phyloP scores from a whole-genome alignment of 1,140 invertebrate species.

The Ectropis grisescens region DNA sequence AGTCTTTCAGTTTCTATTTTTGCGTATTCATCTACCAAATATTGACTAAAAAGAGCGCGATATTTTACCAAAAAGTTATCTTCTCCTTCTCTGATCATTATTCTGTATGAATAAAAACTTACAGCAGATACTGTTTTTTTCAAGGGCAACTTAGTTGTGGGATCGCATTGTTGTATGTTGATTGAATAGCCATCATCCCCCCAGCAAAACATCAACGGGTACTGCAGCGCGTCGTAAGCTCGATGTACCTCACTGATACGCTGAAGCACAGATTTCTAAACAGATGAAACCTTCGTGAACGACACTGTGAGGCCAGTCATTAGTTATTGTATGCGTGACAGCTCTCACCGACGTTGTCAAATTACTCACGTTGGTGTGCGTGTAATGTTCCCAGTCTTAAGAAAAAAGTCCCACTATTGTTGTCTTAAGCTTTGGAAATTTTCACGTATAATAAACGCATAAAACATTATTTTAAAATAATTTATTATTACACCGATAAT shows the following conservation, averaged over 20 bases:
- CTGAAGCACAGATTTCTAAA: too few species aligned
- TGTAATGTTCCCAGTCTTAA: too few species aligned
- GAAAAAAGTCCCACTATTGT: too few species aligned
- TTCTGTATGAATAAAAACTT: slow-evolving; percentile 47
- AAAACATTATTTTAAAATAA: too few species aligned
- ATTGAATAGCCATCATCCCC: slow-evolving; percentile 44
- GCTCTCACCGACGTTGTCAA: too few species aligned
- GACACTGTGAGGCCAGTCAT: too few species aligned
- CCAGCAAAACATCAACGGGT: slow-evolving; percentile 37
- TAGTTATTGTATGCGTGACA: too few species aligned
- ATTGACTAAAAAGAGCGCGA: slow-evolving; percentile 8
- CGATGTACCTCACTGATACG: slow-evolving; percentile 30
- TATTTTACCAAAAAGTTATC: slow-evolving; percentile 8
- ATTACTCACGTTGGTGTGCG: too few species aligned
- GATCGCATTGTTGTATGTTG: slow-evolving; percentile 15
- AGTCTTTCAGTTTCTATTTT: slow-evolving; percentile 1
- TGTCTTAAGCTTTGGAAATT: too few species aligned
- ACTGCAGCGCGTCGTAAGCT: slow-evolving; percentile 26
- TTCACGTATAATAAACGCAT: too few species aligned
- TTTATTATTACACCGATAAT: too few species aligned
- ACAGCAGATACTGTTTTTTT: slow-evolving; percentile 44
- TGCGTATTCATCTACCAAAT: slow-evolving; percentile 4
- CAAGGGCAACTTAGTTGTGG: slow-evolving; percentile 6
- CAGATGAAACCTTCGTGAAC: too few species aligned
- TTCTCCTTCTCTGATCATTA: slow-evolving; percentile 19